A percentile compares a stretch with the other conserved stretches of the same genome.
phyloP scores from a whole-genome alignment of 2,797 vertebrate genomes.

The Cyclopterus lumpus region DNA sequence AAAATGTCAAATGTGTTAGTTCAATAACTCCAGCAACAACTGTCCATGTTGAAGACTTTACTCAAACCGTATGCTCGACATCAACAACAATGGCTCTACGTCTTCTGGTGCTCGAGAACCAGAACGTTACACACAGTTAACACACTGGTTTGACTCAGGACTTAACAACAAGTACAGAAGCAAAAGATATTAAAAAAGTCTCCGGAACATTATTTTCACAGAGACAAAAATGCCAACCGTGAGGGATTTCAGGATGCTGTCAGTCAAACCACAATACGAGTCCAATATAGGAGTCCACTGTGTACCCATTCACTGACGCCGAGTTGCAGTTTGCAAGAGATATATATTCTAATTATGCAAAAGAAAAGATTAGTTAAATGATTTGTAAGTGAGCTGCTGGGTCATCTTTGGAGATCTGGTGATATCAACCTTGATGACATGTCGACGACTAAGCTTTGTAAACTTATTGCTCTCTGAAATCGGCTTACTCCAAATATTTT shows the following conservation, averaged over 20 bases:
- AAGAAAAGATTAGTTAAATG: not conserved
- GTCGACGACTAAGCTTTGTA: not conserved
- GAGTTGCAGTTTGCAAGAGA: not conserved
- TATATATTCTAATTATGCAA: not conserved
- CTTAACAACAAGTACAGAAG: not conserved
- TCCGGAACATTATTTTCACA: constrained; percentile 1
- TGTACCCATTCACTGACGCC: not conserved
- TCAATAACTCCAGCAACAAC: no score
- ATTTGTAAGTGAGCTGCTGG: not conserved
- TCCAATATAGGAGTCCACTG: not conserved
- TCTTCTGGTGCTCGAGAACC: no score
- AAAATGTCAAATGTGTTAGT: not conserved
- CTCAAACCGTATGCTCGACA: no score
- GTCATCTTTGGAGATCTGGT: not conserved
- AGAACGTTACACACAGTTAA: no score
- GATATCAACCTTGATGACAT: not conserved
- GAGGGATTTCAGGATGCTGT: not conserved
- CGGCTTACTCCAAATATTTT: not conserved
- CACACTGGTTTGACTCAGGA: no score
- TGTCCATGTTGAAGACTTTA: no score
- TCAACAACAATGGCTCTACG: no score
- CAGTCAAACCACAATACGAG: constrained; percentile 4
- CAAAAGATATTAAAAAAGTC: not conserved
- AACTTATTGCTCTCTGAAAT: not conserved
- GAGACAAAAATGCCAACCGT: not conserved